A percentile compares a stretch with the other conserved stretches of the same genome.
These are phyloP conservation scores for Brachyrhaphis roseni DNA, from an alignment of 2,797 vertebrate genomes.

Conservation along the genomic window DNA sequence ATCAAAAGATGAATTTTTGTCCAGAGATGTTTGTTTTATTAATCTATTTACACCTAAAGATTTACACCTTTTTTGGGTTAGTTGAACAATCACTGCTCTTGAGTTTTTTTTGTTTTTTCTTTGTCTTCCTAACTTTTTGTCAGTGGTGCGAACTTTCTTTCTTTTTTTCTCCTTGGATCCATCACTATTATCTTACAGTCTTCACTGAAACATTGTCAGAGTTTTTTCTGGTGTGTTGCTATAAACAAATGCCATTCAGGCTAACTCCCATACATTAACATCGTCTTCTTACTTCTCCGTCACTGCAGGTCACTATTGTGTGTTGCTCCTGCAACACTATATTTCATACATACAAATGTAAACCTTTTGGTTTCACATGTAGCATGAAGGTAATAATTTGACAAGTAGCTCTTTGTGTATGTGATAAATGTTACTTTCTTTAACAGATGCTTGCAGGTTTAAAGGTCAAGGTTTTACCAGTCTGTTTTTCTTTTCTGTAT, in stretches of 20 bases:
- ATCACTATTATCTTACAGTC: neutral
- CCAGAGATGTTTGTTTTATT: neutral
- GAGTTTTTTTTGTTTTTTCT: neutral
- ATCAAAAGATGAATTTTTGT: neutral
- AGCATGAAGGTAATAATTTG: constrained; percentile 22
- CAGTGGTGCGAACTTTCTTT: constrained; percentile 2
- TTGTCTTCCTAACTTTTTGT: neutral
- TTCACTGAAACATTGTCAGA: constrained; percentile 6
- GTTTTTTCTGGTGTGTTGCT: constrained; percentile 32
- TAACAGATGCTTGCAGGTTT: constrained; percentile 14
- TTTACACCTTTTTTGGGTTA: neutral
- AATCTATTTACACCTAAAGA: neutral
- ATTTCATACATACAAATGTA: constrained; percentile 5
- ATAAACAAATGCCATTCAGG: constrained; percentile 25
- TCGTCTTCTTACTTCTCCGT: constrained; percentile 44
- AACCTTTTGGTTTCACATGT: constrained; percentile 15
- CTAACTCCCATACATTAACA: constrained; percentile 31
- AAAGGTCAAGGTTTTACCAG: constrained; percentile 46
- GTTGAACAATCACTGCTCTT: neutral
- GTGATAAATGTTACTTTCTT: neutral
- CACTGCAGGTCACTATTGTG: constrained; percentile 30
- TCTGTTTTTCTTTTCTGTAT: constrained; percentile 34
- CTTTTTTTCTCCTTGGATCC: neutral
- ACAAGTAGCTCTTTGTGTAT: constrained; percentile 16
- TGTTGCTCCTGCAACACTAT: constrained; percentile 26